Base-by-base conservation (phyloP, 2,888 invertebrate species). In the Polyploca ridens region DNA sequence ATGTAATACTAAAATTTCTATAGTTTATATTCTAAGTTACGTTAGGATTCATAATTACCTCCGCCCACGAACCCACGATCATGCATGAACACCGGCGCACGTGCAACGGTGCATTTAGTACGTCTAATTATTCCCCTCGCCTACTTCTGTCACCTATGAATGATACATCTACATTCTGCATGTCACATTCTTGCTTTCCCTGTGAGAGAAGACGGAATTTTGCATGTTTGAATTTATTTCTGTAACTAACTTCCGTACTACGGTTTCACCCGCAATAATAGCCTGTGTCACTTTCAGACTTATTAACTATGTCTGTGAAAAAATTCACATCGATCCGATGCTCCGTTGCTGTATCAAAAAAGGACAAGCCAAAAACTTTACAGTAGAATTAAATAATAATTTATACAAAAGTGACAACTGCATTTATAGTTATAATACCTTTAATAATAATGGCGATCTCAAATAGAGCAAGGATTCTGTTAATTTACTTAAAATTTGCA, bases 141-240 rank as follows among this genome's bases (percentile, higher is more conserved):
- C 46, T 46, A 46, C 46, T 46, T 46, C 46, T 46, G 46, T 7
- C 46, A 46, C 46, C n/a, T 44, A 1, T 46, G n/a, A 46, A n/a
- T 46, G 46, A 46, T 46, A 44, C 44, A 46, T 46, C 46, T 46
- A 41, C 11, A n/a, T 7, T 46, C 2, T n/a, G n/a, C 46, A 46
- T n/a, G 46, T 46, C 46, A 46, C 44, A 44, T 46, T n/a, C n/a
- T n/a, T n/a, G 46, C 46, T 46, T 46, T 46, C 46, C n/a, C n/a
- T 7, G 27, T 27, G 10, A n/a, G 46, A 46, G 46, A 46, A 46
- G 46, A 14, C 14, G 44, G 44, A 44, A 44, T 44, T 41, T 44
- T 44, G 13, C 44, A 14, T 44, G 44, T 44, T 10, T 38, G 10
- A 38, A 38, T 38, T 35, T 6, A 5, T 35, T 35, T 35, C 5